Base-by-base conservation (phyloP, 2,113 vertebrate species). In the Mesembrinibis cayennensis region DNA sequence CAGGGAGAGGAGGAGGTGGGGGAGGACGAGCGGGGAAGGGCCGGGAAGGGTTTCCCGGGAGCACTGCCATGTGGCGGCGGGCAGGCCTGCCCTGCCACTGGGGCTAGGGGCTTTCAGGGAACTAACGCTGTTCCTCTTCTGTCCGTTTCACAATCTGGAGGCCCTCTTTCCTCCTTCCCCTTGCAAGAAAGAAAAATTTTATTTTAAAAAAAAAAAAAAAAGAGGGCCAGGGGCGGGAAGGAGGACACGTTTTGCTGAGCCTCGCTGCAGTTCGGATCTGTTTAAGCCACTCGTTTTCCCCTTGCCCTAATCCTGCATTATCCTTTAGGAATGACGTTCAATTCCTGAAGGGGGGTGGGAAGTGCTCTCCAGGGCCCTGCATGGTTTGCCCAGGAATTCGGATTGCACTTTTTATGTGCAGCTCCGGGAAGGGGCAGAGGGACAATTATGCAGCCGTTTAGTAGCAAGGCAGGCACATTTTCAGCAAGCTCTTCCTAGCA, bases 291-390 rank as follows among this genome's bases (percentile, higher is more conserved):
- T 92, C 70, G 1, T 94, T 97, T 96, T 93, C 85, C 92, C 95
- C 94, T 96, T 92, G 72, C 71, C 87, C 79, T 96, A 97, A 97
- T 97, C 96, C 90, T 61, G 69, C 77, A 62, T 97, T 95, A 96
- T 94, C 89, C 94, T 94, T 77, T 65, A 92, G 95, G 92, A 96
- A 89, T 93, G 94, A 96, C 32, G 36, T 88, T 72, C 95, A 91
- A 52, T 83, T 96, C 93, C 87, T 92, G 80, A 90, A 96, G 83
- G 70, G 52, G 61, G 83, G 81, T 55, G 72, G 71, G 70, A 96
- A 95, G 66, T 82, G 90, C 82, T 94, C 83, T 94, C 88, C 40
- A 89, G 94, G 56, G 73, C 87, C 81, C 82, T 73, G 66, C 89
- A 70, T 90, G 91, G 86, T 91, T 94, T 94, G 82, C 93, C 94